phyloP scores from a whole-genome alignment of 2,888 invertebrate species.

The Temnothorax unifasciatus region DNA sequence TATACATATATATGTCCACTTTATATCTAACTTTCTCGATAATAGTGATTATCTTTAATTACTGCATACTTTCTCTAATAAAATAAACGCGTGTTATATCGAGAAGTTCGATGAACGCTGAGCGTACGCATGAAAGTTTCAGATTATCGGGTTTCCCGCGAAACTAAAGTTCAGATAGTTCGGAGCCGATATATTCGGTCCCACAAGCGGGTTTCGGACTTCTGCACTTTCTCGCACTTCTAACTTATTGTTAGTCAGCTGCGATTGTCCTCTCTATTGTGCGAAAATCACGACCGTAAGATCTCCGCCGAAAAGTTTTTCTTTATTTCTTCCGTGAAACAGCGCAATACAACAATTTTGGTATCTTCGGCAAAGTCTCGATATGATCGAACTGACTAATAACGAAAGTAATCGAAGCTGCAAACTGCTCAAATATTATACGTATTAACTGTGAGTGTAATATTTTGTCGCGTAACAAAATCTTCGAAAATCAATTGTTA shows the following conservation, averaged over 20 bases:
- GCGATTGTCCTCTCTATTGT: conserved; percentile 56
- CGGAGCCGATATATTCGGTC: conserved; percentile 25
- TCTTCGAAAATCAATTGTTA: not conserved
- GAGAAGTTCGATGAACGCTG: conserved; percentile 1
- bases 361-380: not conserved
- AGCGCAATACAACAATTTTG: not conserved
- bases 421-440: not conserved
- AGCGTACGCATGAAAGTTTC: conserved; percentile 20
- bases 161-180: conserved; percentile 51
- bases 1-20: not conserved
- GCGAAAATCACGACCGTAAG: conserved; percentile 12
- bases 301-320: conserved; percentile 1
- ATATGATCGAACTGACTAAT: not conserved
- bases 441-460: not conserved
- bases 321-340: not conserved
- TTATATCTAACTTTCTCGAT: not conserved
- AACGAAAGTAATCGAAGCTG: not conserved
- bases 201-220: not conserved
- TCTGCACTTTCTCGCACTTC: conserved; percentile 43
- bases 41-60: conserved; percentile 1
- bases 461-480: not conserved
- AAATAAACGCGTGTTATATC: conserved; percentile 2
- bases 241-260: conserved; percentile 50
- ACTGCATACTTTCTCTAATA: not conserved
- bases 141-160: conserved; percentile 50